These are phyloP conservation scores for Galeruca laticollis DNA, from an alignment of 2,888 invertebrate genomes.

Conservation along the genomic window DNA sequence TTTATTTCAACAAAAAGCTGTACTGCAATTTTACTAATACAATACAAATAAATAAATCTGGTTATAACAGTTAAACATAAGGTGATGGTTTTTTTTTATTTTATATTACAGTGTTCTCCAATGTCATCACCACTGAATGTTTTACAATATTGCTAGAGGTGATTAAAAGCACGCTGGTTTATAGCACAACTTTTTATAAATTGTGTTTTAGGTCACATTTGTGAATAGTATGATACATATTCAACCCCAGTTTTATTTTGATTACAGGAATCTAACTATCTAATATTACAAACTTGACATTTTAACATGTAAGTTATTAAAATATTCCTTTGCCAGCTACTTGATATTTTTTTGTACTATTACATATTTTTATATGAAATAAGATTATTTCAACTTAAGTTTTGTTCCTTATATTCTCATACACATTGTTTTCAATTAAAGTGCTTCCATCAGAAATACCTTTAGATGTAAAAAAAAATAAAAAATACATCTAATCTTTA, in stretches of 20 bases:
- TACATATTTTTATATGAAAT: too few species aligned
- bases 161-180: constrained; percentile 45
- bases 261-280: neutral
- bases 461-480: too few species aligned
- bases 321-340: too few species aligned
- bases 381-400: too few species aligned
- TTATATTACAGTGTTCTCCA: constrained; percentile 45
- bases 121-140: constrained; percentile 43
- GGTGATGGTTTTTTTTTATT: constrained; percentile 43
- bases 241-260: neutral
- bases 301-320: too few species aligned
- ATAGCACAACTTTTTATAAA: constrained; percentile 28
- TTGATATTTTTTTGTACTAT: too few species aligned
- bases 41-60: constrained; percentile 52
- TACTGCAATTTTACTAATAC: constrained; percentile 47
- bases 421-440: too few species aligned
- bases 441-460: too few species aligned
- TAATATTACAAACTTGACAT: too few species aligned
- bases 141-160: constrained; percentile 57
- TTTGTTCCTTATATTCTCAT: too few species aligned
- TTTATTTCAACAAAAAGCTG: constrained; percentile 48
- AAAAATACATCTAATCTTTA: too few species aligned
- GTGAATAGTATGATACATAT: constrained; percentile 11
- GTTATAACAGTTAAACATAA: constrained; percentile 49
- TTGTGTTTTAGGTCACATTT: constrained; percentile 20